Base-by-base conservation (phyloP, 2,797 vertebrate genomes). In the Babyrousa celebensis region DNA sequence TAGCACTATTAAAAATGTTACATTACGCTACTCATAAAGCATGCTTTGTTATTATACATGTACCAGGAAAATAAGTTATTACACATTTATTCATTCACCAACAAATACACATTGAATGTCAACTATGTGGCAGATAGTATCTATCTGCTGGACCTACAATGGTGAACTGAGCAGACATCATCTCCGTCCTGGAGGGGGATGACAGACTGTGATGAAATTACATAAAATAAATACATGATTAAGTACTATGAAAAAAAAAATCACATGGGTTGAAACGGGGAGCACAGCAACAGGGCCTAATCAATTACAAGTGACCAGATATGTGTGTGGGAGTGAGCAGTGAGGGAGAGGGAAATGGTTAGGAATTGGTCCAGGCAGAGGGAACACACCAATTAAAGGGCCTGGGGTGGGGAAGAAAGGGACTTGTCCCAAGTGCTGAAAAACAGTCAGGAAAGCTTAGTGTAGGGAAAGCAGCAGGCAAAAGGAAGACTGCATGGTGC, bases 41-140 rank as follows among this genome's bases (percentile, higher is more conserved):
- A 18, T 83, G 52, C n/a, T 74, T 80, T 90, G 36, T 68, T 60
- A 52, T 5, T 62, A 32, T 7, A 83, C 72, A 89, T 62, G 72
- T 10, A 48, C 43, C 43, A 48, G 9, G 6, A 5, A 48, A 48
- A 48, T 48, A 48, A 48, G 43, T 68, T 60, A 60, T 3, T 62
- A 32, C 5, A 83, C 72, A 92, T 62, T 79, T 92, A 93, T 11
- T 77, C 40, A 90, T 21, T 80, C 40, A 72, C 52, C 63, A 93
- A 86, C 4, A 36, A 48, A 21, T 63, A 62, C 20, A 21, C 72
- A 40, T 16, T 43, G 54, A 83, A 62, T 68, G 40, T 63, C 72
- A 68, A 58, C 32, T 68, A 43, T 15, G 27, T 84, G 65, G 52
- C 67, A 85, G 1, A 56, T 14, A 83, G 5, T 43, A n/a, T 62